These are phyloP conservation scores for Archips crataeganus DNA, from an alignment of 2,888 invertebrate genomes.

Conservation along the genomic window DNA sequence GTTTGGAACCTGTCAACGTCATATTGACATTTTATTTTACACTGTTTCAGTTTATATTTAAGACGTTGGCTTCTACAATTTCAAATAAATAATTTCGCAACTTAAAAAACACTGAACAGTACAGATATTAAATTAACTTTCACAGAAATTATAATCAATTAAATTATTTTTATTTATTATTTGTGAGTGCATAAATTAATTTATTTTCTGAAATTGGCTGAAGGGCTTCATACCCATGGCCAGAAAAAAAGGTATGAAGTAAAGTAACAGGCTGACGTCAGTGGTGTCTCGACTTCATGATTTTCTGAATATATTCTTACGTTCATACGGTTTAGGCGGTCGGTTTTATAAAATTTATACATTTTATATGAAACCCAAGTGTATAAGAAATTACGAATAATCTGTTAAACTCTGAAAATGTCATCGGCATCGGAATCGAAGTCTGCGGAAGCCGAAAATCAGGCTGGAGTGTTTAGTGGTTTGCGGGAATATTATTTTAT, in stretches of 20 bases:
- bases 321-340: conserved; percentile 42
- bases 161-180: neutral
- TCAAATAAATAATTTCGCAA: too few relatives aligned
- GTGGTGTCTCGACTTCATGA: conserved; percentile 32
- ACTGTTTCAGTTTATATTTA: neutral
- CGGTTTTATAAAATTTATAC: conserved; percentile 56
- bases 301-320: conserved; percentile 38
- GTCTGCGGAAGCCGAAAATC: conserved; percentile 57
- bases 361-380: conserved; percentile 51
- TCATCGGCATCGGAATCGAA: conserved; percentile 68
- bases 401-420: conserved; percentile 56
- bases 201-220: neutral
- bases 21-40: neutral
- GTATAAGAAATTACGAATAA: conserved; percentile 45
- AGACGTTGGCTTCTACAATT: neutral
- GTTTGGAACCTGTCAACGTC: conserved; percentile 11
- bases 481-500: conserved; percentile 86
- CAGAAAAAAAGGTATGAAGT: conserved; percentile 10
- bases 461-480: conserved; percentile 64
- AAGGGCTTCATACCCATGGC: neutral
- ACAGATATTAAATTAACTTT: too few relatives aligned
- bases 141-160: too few relatives aligned
- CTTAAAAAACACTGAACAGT: too few relatives aligned
- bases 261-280: conserved; percentile 30
- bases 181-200: conserved; percentile 10